Percentiles rank a stretch among this genome's conserved stretches.
phyloP scores from a whole-genome alignment of 2,113 vertebrate genomes.

The Leptodactylus fuscus region DNA sequence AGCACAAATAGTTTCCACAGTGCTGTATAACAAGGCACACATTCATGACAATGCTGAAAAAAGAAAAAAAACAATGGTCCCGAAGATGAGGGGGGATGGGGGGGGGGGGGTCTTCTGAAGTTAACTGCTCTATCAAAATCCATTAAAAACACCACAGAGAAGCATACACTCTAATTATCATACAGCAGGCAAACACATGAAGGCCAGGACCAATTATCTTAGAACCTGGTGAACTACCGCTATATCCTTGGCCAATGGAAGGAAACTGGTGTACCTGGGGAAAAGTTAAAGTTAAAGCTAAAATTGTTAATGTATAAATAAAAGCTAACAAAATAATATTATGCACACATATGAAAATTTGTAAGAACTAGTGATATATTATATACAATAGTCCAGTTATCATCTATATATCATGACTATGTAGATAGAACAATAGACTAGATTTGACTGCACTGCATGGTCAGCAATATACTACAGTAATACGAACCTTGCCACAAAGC shows the following conservation, averaged over 20 bases:
- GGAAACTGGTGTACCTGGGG: not conserved
- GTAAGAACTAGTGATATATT: no score
- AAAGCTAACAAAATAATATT: not conserved
- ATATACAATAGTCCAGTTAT: no score
- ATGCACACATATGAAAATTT: no score
- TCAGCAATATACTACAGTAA: no score
- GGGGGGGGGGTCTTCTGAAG: constrained; percentile 1
- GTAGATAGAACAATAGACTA: no score
- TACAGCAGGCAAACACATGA: not conserved
- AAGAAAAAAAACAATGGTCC: not conserved
- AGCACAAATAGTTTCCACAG: constrained; percentile 15
- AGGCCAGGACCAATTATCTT: not conserved
- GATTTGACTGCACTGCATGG: no score
- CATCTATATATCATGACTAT: no score
- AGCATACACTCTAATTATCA: not conserved
- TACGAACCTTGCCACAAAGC: no score
- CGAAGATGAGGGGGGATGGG: not conserved
- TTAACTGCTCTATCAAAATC: not conserved
- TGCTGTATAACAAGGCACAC: not conserved
- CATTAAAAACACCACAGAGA: not conserved
- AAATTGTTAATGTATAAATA: not conserved
- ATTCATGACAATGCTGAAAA: not conserved
- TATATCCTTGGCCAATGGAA: not conserved
- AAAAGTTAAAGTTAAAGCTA: not conserved
- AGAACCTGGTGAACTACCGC: not conserved